Conservation (phyloP, 2,888 invertebrate species). For the Euclidia mi region DNA sequence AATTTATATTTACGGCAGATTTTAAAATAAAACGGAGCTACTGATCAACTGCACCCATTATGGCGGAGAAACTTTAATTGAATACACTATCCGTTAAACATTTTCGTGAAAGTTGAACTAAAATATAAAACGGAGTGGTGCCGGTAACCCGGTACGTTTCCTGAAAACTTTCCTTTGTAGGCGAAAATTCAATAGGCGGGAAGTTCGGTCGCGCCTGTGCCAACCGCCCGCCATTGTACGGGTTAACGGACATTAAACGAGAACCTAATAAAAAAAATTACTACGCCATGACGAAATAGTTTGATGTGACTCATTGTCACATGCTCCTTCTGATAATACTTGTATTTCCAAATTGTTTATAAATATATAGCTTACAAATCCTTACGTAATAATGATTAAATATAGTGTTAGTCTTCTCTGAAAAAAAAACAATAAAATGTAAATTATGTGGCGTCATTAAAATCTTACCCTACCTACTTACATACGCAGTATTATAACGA, state of each 20-base stretch:
- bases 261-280: conserved; percentile 63
- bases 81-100: conserved; percentile 69
- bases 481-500: conserved; percentile 9
- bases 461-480: conserved; percentile 6
- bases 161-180: conserved; percentile 86
- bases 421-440: too few relatives aligned
- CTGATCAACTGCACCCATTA: conserved; percentile 20
- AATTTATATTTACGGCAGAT: conserved; percentile 54
- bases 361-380: too few relatives aligned
- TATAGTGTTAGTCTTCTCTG: too few relatives aligned
- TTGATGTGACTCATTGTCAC: neutral
- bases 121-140: conserved; percentile 74
- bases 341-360: too few relatives aligned
- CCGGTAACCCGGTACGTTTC: conserved; percentile 81
- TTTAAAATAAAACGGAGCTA: conserved; percentile 34
- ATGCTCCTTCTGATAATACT: neutral
- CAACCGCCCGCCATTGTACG: conserved; percentile 70
- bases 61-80: conserved; percentile 69
- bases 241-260: conserved; percentile 66
- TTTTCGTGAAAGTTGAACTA: conserved; percentile 80
- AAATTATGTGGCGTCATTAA: too few relatives aligned
- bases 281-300: conserved; percentile 23
- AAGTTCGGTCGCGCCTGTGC: conserved; percentile 71
- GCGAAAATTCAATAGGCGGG: conserved; percentile 84
- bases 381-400: too few relatives aligned